These are phyloP conservation scores for Pyrochroa serraticornis DNA, from an alignment of 2,888 invertebrate genomes.

Conservation along the genomic window DNA sequence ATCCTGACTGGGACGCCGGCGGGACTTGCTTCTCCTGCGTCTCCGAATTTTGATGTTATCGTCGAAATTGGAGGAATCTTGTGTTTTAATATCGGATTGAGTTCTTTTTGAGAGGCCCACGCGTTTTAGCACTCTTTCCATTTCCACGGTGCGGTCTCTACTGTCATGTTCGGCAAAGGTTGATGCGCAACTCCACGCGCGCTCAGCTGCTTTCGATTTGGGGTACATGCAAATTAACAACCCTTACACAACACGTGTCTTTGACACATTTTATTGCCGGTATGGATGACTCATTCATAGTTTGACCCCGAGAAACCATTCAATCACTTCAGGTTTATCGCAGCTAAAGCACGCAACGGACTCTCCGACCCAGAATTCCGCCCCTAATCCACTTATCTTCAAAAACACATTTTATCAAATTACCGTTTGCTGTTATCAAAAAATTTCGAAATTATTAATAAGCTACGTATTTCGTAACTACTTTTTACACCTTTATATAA, in stretches of 20 bases:
- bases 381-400: too few species aligned
- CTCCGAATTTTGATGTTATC: conserved; percentile 43
- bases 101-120: conserved; percentile 56
- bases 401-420: too few species aligned
- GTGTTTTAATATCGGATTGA: conserved; percentile 43
- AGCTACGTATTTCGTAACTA: too few species aligned
- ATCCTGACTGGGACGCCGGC: conserved; percentile 45
- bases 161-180: conserved; percentile 41
- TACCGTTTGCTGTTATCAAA: too few species aligned
- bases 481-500: too few species aligned
- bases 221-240: conserved; percentile 35
- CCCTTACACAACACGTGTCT: conserved; percentile 25
- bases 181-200: conserved; percentile 46
- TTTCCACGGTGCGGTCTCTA: conserved; percentile 50
- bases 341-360: too few species aligned
- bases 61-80: conserved; percentile 38
- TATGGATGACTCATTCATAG: conserved; percentile 10
- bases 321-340: too few species aligned
- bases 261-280: conserved; percentile 22
- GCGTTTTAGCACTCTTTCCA: conserved; percentile 58
- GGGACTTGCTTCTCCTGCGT: conserved; percentile 51
- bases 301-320: too few species aligned
- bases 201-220: conserved; percentile 48
- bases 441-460: too few species aligned
- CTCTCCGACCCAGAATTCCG: too few species aligned